phyloP scores from a whole-genome alignment of 2,888 invertebrate species.

The Sminthurides aquaticus region DNA sequence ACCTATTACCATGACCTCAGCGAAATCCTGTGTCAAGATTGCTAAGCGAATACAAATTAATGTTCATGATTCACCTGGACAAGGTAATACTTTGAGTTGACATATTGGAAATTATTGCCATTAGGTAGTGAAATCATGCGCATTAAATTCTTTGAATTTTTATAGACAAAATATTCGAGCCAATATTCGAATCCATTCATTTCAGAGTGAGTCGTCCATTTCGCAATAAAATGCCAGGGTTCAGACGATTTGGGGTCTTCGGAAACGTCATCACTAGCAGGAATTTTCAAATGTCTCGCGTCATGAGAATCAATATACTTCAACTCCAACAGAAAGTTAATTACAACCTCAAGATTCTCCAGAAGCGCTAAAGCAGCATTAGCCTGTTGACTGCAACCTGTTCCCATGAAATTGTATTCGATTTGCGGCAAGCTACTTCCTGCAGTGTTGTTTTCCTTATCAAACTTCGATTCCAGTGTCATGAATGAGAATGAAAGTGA shows the following conservation, averaged over 20 bases:
- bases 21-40: too few relatives aligned
- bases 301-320: neutral
- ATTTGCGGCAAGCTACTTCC: conserved; percentile 25
- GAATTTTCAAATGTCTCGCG: neutral
- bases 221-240: conserved; percentile 95
- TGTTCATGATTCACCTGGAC: conserved; percentile 60
- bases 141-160: conserved; percentile 96
- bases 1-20: too few relatives aligned
- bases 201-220: conserved; percentile 99
- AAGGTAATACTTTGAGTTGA: conserved; percentile 78
- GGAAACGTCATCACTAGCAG: conserved; percentile 61
- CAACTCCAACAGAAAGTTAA: conserved; percentile 7
- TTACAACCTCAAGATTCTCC: conserved; percentile 14
- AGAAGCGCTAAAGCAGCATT: conserved; percentile 7
- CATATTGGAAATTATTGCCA: conserved; percentile 91
- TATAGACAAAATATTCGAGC: conserved; percentile 95
- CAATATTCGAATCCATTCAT: conserved; percentile 99
- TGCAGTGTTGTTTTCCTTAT: conserved; percentile 49
- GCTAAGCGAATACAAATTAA: too few relatives aligned
- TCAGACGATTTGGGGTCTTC: conserved; percentile 92
- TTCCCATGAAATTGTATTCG: conserved; percentile 25
- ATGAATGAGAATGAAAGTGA: conserved; percentile 86
- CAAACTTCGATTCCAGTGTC: conserved; percentile 87
- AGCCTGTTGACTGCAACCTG: conserved; percentile 3
- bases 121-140: conserved; percentile 87